These are phyloP conservation scores for Oithona nana DNA, from an alignment of 2,888 invertebrate species.

Conservation along the genomic window DNA sequence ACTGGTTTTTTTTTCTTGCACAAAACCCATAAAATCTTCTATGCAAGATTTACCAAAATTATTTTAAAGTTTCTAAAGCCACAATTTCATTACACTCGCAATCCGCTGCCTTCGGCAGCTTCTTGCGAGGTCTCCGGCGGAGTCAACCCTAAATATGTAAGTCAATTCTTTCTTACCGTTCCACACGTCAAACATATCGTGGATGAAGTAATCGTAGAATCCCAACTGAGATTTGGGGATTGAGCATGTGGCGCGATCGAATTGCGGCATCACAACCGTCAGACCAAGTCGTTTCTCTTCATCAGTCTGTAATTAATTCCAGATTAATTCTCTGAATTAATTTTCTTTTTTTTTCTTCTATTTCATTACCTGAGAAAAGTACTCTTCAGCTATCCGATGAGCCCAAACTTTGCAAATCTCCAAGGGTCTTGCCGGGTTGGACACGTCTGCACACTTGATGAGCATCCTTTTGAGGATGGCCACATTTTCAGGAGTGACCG, in stretches of 20 bases:
- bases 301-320: constrained; percentile 47
- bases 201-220: constrained; percentile 91
- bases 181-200: constrained; percentile 95
- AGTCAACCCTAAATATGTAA: not conserved
- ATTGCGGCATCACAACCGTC: constrained; percentile 96
- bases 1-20: not conserved
- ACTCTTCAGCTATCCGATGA: constrained; percentile 84
- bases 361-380: constrained; percentile 57
- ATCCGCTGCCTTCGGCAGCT: no score
- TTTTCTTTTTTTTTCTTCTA: not conserved
- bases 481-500: constrained; percentile 45
- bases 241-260: constrained; percentile 80
- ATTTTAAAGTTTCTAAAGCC: no score
- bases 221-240: constrained; percentile 94
- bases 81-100: no score
- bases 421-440: constrained; percentile 79
- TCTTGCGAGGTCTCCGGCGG: no score
- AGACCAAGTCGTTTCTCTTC: constrained; percentile 73
- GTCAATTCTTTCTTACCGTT: constrained; percentile 38
- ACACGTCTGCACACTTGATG: constrained; percentile 95
- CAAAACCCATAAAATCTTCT: no score
- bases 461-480: constrained; percentile 74
- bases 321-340: constrained; percentile 5
- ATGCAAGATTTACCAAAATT: no score
- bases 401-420: constrained; percentile 79